Conservation (phyloP, 2,113 vertebrate species). For the Carettochelys insculpta region DNA sequence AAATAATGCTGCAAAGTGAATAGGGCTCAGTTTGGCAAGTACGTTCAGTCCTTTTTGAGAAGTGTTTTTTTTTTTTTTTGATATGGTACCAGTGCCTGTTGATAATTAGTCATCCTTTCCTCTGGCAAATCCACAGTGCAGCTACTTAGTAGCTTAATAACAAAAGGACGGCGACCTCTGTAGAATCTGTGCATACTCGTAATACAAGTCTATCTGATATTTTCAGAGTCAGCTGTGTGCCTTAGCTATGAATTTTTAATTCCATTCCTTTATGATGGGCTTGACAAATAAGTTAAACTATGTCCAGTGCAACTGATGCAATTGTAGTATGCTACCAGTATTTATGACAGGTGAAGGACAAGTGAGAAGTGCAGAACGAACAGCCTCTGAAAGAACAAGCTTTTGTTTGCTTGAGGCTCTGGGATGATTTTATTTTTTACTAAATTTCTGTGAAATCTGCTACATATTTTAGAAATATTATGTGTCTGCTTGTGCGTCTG, state of each 20-base stretch:
- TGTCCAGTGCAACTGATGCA: background rate
- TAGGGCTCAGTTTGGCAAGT: background rate
- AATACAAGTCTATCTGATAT: background rate
- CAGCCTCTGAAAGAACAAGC: background rate
- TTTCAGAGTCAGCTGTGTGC: constrained; percentile 28
- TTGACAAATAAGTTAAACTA: background rate
- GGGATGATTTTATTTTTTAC: rapidly evolving
- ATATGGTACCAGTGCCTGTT: background rate
- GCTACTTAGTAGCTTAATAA: background rate
- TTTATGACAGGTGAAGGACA: constrained; percentile 34
- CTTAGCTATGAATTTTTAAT: constrained; percentile 13
- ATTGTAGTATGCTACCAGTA: background rate
- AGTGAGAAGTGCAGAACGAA: background rate
- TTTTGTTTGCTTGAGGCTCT: background rate
- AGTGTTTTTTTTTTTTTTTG: background rate
- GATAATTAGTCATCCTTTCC: constrained; percentile 32
- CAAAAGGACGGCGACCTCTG: background rate
- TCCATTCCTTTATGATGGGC: background rate
- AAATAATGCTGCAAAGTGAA: constrained; percentile 52
- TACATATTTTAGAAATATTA: rapidly evolving
- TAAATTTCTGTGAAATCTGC: background rate
- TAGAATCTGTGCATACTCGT: background rate
- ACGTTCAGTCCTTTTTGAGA: background rate
- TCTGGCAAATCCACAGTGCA: background rate
- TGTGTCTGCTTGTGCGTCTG: too few relatives aligned